A percentile compares a stretch with the other conserved stretches of the same genome.
These are phyloP conservation scores for Semibalanus balanoides DNA, from an alignment of 1,140 invertebrate species.

Conservation along the genomic window DNA sequence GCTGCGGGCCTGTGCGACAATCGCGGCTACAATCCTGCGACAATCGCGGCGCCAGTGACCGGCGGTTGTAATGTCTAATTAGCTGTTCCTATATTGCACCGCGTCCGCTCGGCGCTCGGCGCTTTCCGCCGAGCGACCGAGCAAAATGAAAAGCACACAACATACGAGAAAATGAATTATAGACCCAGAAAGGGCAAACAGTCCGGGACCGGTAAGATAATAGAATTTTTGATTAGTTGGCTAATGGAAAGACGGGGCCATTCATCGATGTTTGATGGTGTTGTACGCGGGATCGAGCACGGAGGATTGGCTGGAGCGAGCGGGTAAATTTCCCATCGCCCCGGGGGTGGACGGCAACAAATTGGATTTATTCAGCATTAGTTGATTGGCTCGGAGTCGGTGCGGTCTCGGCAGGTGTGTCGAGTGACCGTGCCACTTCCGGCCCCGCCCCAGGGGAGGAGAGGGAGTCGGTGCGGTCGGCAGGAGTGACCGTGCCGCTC, in stretches of 20 bases:
- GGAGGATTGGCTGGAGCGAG: not conserved
- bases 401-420: not conserved
- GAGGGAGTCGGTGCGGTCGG: no score
- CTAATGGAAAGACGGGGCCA: not conserved
- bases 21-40: no score
- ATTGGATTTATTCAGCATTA: not conserved
- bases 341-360: not conserved
- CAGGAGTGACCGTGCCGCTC: no score
- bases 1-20: no score
- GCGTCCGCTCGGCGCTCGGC: no score
- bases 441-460: no score
- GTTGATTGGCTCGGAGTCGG: not conserved
- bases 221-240: not conserved
- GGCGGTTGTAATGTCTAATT: no score
- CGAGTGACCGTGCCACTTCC: no score
- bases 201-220: not conserved
- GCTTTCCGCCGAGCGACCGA: not conserved
- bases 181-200: not conserved
- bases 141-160: not conserved
- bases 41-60: no score
- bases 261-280: not conserved
- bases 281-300: not conserved
- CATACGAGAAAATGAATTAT: not conserved
- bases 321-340: not conserved
- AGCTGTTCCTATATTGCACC: not conserved